phyloP scores from a whole-genome alignment of 2,888 invertebrate species.

The Lysandra bellargus region DNA sequence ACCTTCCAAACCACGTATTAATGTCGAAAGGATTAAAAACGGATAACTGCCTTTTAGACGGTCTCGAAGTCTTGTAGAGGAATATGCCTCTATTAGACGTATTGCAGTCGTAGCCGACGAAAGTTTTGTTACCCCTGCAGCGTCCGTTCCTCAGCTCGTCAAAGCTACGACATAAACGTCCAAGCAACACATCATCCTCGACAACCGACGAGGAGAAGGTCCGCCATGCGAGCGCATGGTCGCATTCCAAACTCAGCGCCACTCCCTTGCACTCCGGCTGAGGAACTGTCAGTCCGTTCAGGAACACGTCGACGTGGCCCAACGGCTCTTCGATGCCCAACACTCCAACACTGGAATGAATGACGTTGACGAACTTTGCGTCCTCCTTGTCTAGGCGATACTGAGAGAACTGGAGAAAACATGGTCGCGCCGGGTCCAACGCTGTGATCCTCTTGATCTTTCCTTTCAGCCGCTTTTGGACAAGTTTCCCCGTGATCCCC shows the following conservation, averaged over 20 bases:
- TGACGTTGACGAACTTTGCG: constrained; percentile 65
- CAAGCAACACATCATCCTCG: constrained; percentile 49
- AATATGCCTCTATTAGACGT: constrained; percentile 53
- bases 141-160: constrained; percentile 49
- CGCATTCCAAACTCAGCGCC: constrained; percentile 61
- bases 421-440: constrained; percentile 68
- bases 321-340: constrained; percentile 60
- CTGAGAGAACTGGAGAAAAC: constrained; percentile 54
- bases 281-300: constrained; percentile 61
- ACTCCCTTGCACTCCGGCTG: constrained; percentile 62
- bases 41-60: constrained; percentile 40
- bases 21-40: constrained; percentile 56
- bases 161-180: constrained; percentile 55
- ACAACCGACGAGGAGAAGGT: constrained; percentile 57
- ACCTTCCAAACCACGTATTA: constrained; percentile 41
- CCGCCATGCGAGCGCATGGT: constrained; percentile 66
- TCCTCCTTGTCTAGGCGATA: constrained; percentile 54
- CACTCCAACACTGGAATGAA: constrained; percentile 67
- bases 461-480: constrained; percentile 50
- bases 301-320: constrained; percentile 67
- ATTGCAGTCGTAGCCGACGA: constrained; percentile 56
- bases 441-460: constrained; percentile 61
- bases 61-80: constrained; percentile 54
- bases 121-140: constrained; percentile 54
- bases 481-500: constrained; percentile 66